These are phyloP conservation scores for Melanargia galathea DNA, from an alignment of 2,888 invertebrate species.

Conservation along the genomic window DNA sequence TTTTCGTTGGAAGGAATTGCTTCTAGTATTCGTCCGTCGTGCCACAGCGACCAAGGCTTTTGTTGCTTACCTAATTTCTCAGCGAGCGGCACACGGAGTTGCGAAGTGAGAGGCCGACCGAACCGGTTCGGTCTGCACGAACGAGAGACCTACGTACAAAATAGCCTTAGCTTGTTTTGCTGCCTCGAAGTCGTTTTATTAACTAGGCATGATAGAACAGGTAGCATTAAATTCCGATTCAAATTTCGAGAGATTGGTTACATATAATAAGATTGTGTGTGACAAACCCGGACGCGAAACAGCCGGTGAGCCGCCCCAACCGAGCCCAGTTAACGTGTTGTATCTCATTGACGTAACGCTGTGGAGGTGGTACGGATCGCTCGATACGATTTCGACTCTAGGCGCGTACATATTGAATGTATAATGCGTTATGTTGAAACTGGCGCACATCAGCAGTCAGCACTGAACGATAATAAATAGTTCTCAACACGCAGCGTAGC, in stretches of 20 bases:
- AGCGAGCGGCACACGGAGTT: constrained; percentile 68
- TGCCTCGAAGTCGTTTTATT: constrained; percentile 43
- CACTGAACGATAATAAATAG: constrained; percentile 77
- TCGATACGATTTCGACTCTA: constrained; percentile 67
- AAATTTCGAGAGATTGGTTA: constrained; percentile 45
- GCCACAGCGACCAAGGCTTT: constrained; percentile 68
- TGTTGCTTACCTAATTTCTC: constrained; percentile 80
- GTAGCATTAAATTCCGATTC: constrained; percentile 52
- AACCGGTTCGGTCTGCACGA: constrained; percentile 77
- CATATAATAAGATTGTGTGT: constrained; percentile 59
- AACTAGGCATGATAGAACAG: constrained; percentile 33
- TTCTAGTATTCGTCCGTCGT: constrained; percentile 62
- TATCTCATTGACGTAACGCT: constrained; percentile 79
- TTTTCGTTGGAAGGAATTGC: constrained; percentile 57
- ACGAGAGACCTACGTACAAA: constrained; percentile 66
- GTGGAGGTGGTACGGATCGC: constrained; percentile 65
- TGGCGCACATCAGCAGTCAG: constrained; percentile 74
- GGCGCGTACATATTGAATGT: constrained; percentile 49
- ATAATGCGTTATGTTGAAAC: constrained; percentile 51
- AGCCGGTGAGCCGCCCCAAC: constrained; percentile 59
- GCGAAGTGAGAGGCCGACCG: constrained; percentile 80
- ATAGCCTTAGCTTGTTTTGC: constrained; percentile 53
- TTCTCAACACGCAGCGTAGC: constrained; percentile 76
- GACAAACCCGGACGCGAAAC: constrained; percentile 77
- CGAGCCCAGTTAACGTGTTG: constrained; percentile 75